Conservation (phyloP, 2,888 invertebrate genomes). For the Trichacis sp. region DNA sequence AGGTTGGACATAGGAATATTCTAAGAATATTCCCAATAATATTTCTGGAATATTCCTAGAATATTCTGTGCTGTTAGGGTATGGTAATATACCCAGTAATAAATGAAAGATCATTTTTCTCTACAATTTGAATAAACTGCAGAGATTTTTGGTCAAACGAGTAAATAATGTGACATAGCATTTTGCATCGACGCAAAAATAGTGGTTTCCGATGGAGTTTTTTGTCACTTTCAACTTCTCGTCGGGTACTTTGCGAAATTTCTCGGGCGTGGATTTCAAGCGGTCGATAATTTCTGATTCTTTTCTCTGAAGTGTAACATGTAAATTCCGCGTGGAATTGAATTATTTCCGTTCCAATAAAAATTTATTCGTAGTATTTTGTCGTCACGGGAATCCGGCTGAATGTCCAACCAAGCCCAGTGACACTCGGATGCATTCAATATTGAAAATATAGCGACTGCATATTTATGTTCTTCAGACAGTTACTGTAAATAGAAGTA, state of each 20-base stretch:
- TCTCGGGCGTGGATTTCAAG: conserved; percentile 17
- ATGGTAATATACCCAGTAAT: too few species aligned
- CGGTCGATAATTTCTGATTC: conserved; percentile 19
- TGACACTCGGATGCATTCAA: conserved; percentile 29
- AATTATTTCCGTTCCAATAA: conserved; percentile 30
- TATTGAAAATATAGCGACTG: conserved; percentile 19
- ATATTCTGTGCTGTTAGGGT: too few species aligned
- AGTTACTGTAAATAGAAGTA: conserved; percentile 18
- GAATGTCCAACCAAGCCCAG: conserved; percentile 25
- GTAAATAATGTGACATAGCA: too few species aligned
- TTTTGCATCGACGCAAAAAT: too few species aligned
- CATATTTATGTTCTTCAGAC: conserved; percentile 23
- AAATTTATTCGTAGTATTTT: conserved; percentile 30
- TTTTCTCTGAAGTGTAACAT: conserved; percentile 15
- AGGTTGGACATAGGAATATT: too few species aligned
- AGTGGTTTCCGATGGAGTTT: too few species aligned
- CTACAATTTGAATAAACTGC: too few species aligned
- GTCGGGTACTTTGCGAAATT: conserved; percentile 12
- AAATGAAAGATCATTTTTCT: conserved; percentile 92
- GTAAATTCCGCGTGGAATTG: conserved; percentile 26
- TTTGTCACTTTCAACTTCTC: background rate
- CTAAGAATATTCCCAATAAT: too few species aligned
- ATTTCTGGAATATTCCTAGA: too few species aligned
- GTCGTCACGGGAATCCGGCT: conserved; percentile 30
- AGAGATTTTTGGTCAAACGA: too few species aligned